Base-by-base conservation (phyloP, 2,113 vertebrate species). In the Pleuronectes platessa region DNA sequence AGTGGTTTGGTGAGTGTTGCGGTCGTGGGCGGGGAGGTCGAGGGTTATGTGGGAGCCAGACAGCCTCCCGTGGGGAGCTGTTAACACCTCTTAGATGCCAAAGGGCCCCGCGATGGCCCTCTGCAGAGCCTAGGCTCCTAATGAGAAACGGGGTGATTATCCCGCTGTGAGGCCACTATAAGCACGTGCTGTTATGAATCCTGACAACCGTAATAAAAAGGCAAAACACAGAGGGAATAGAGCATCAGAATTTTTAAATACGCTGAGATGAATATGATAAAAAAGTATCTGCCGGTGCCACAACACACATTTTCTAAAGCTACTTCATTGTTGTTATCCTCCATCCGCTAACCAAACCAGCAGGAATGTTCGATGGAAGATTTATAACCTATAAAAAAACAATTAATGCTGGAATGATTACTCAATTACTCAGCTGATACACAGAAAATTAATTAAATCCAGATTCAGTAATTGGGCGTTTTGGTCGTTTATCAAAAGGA, bases 61-160 rank as follows among this genome's bases (percentile, higher is more conserved):
- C 89, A 61, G 67, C 18, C n/a, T 90, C 95, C 95, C 94, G 74
- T 8, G 1, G 85, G 96, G 97, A 94, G 92, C 94, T 92, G 91
- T 97, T 95, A 93, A 95, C 96, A 96, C 96, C 95, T 96, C 96
- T 94, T 97, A 95, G 96, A 96, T 91, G 95, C 95, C 94, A 94
- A 94, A 85, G 93, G 93, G 81, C 81, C 91, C 85, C 73, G 78
- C 83, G 83, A 86, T 82, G 74, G 49, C 71, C 68, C 67, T 86
- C 79, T 64, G 60, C 82, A 62, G 67, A 72, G 82, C 85, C 70
- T 74, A 76, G 72, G 74, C 74, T 83, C 80, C 83, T 92, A 93
- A 94, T 93, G 91, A 93, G 89, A 92, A 88, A 77, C 75, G 58
- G 56, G 89, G 78, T 88, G 91, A 94, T 94, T 88, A 91, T 92